These are phyloP conservation scores for Brachystomella parvula DNA, from an alignment of 1,140 invertebrate species.

Conservation along the genomic window DNA sequence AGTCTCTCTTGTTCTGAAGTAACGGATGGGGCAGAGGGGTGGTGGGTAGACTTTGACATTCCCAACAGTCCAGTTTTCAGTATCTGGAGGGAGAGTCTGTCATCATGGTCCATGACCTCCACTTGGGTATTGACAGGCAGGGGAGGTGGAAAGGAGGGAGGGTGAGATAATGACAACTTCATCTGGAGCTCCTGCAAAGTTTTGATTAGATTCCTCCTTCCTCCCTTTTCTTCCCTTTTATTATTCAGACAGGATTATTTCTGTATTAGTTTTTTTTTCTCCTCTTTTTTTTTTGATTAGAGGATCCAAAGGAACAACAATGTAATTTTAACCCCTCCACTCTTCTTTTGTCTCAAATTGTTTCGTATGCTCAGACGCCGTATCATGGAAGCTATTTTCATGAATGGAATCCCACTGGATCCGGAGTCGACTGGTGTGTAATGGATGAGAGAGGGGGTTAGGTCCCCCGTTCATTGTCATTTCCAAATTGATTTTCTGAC, in stretches of 20 bases:
- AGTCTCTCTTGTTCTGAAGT: too few relatives aligned
- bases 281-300: neutral
- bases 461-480: neutral
- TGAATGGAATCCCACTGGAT: neutral
- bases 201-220: neutral
- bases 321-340: neutral
- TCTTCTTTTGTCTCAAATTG: neutral
- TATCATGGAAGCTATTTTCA: neutral
- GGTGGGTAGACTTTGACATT: neutral
- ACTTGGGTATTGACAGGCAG: neutral
- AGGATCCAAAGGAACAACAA: neutral
- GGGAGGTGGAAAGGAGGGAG: constrained; percentile 1
- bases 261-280: neutral
- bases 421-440: neutral
- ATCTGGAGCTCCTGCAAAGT: neutral
- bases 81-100: neutral
- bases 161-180: constrained; percentile 23
- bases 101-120: neutral
- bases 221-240: neutral
- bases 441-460: neutral
- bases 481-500: neutral
- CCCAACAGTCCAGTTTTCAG: neutral
- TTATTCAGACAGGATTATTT: neutral
- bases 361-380: neutral
- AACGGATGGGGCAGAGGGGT: neutral